Base-by-base conservation (phyloP, 1,140 invertebrate genomes). In the Drosophila nigrodunni region DNA sequence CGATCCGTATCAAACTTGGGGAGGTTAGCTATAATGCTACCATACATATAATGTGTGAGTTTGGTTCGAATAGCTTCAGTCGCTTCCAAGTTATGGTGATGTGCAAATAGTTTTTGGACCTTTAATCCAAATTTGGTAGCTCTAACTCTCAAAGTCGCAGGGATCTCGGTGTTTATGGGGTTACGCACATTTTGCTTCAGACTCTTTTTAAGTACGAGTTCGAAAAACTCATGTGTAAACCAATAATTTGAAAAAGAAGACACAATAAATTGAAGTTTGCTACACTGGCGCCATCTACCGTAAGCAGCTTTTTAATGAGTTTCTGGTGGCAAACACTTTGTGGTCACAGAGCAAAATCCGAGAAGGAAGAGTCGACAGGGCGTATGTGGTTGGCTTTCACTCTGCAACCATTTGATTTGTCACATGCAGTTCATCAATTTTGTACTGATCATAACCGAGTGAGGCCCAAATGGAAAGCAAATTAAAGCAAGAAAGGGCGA, bases 371-470 rank as follows among this genome's bases (percentile, higher is more conserved):
- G 9, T 13, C 13, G 34, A 18, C 18, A 30, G 18, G 44, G 34
- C 18, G 44, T 21, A 58, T 58, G 68, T 18, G 68, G 68, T 71
- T 71, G 55, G 50, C 60, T 30, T 13, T 30, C 43, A 34, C 0
- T 25, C 46, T 25, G 18, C 13, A 37, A 43, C 50, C 50, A 66
- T 72, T 76, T 76, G 60, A 76, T 72, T 76, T 71, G 74, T 76
- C 68, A 72, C 55, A 44, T 65, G 60, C 60, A 71, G 68, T 61
- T 76, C 69, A 72, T 76, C 74, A 76, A 72, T 76, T 59, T 59
- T 54, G 41, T 39, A 35, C 44, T 61, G 39, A 64, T 60, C 52
- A 70, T 50, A 60, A 61, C 54, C 34, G 25, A 35, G 10, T 25
- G 35, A 5, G 1, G n/a, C 0, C 11, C 10, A 7, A 2, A 60